Conservation (phyloP, 1,140 invertebrate genomes). For the Solen grandis region DNA sequence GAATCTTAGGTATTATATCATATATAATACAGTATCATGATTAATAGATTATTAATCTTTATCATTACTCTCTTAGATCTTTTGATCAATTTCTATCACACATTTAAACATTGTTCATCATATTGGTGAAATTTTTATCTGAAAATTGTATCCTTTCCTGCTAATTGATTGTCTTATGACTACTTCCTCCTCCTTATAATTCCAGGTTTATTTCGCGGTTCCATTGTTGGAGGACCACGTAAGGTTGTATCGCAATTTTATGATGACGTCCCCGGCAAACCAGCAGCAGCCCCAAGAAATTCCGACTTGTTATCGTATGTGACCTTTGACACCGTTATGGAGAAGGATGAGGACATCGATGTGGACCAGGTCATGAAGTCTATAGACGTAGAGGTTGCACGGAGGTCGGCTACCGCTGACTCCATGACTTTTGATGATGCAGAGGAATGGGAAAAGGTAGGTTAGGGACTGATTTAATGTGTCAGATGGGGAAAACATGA, state of each 20-base stretch:
- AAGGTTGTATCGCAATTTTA: conserved; percentile 71
- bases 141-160: too few relatives aligned
- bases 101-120: too few relatives aligned
- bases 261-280: conserved; percentile 66
- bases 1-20: too few relatives aligned
- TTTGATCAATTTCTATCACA: too few relatives aligned
- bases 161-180: neutral
- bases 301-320: conserved; percentile 56
- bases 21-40: too few relatives aligned
- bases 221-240: conserved; percentile 66
- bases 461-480: neutral
- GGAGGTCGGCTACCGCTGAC: conserved; percentile 34
- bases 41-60: too few relatives aligned
- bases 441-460: conserved; percentile 93
- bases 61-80: too few relatives aligned
- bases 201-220: conserved; percentile 74
- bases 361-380: conserved; percentile 60
- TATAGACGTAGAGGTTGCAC: conserved; percentile 49
- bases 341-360: conserved; percentile 67
- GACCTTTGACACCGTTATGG: conserved; percentile 67
- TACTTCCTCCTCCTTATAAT: conserved; percentile 18
- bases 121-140: too few relatives aligned
- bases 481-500: neutral
- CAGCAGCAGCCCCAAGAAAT: conserved; percentile 44
- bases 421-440: conserved; percentile 87